phyloP scores from a whole-genome alignment of 2,888 invertebrate species.

The Acronicta alni region DNA sequence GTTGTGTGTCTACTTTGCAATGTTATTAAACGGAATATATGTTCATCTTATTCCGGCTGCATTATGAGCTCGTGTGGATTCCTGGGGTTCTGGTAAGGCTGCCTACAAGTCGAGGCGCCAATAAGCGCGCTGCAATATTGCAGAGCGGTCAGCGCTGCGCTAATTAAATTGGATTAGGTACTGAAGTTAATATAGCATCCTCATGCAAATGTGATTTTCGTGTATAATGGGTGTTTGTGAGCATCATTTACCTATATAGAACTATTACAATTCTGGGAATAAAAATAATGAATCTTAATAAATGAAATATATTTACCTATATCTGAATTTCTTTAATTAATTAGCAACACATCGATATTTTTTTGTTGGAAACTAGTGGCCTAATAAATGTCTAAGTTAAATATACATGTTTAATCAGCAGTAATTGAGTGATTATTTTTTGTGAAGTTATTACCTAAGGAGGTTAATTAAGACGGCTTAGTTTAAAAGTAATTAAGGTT shows the following conservation, averaged over 20 bases:
- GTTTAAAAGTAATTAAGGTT: neutral
- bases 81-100: slow-evolving; percentile 52
- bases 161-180: slow-evolving; percentile 37
- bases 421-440: no score
- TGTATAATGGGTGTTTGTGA: slow-evolving; percentile 29
- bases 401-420: no score
- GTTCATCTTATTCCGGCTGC: slow-evolving; percentile 43
- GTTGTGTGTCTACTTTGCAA: slow-evolving; percentile 39
- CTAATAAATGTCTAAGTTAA: no score
- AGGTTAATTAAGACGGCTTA: no score
- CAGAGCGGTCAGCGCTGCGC: slow-evolving; percentile 37
- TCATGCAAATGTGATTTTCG: slow-evolving; percentile 39
- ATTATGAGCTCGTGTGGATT: slow-evolving; percentile 51
- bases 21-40: slow-evolving; percentile 48
- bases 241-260: slow-evolving; percentile 1
- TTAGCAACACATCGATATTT: no score
- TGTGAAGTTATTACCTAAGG: no score
- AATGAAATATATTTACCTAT: no score
- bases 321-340: no score
- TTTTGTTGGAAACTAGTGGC: no score
- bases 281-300: neutral
- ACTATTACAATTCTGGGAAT: neutral
- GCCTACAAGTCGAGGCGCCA: slow-evolving; percentile 42
- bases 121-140: slow-evolving; percentile 48
- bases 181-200: slow-evolving; percentile 24